A percentile compares a stretch with the other conserved stretches of the same genome.
Evolutionary conservation across 2,888 invertebrate species (phyloP).

Genomic region (Microctonus aethiopoides): DNA sequence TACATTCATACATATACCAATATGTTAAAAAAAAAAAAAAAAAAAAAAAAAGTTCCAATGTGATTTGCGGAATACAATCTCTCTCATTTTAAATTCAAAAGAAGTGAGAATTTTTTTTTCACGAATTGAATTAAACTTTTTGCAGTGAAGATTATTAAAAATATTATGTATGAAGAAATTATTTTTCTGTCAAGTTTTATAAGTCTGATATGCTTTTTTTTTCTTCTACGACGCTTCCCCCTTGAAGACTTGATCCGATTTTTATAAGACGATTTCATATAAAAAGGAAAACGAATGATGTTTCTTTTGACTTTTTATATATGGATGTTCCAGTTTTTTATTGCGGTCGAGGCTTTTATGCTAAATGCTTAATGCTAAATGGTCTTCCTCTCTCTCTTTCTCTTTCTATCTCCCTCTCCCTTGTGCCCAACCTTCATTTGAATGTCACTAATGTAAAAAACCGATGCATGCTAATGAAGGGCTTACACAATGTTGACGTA

Average conservation of each 20-base stretch:
- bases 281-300: background rate
- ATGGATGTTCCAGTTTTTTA: background rate
- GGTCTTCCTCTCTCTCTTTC: no score
- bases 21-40: no score
- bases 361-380: no score
- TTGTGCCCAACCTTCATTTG: no score
- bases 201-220: background rate
- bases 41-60: background rate
- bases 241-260: background rate
- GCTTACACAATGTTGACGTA: conserved; percentile 31
- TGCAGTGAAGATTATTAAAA: background rate
- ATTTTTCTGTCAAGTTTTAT: background rate
- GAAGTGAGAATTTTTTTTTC: background rate
- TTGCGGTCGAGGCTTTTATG: conserved; percentile 59
- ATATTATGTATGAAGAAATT: background rate
- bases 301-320: background rate
- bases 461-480: conserved; percentile 66
- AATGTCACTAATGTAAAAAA: conserved; percentile 66
- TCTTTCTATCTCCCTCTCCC: no score
- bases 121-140: background rate
- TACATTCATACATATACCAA: background rate
- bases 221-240: background rate
- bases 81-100: background rate
- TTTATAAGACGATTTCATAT: background rate
- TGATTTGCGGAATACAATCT: background rate